Base-by-base conservation (phyloP, 1,140 invertebrate species). In the Riptortus pedestris region DNA sequence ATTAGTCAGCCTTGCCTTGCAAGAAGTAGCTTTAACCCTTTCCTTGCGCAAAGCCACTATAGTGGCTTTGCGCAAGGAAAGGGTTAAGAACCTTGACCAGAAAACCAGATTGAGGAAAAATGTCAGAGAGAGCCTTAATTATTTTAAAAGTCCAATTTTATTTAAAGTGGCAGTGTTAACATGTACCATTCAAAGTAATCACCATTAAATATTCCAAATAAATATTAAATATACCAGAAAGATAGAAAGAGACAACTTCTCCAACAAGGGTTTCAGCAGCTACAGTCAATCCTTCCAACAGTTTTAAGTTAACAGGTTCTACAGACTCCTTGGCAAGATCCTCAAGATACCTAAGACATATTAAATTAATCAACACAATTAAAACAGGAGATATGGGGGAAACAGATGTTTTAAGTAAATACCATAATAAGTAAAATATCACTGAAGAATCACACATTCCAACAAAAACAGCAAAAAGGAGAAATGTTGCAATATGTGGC, bases 361-460 rank as follows among this genome's bases (percentile, higher is more conserved):
- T 20, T 43, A n/a, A 27, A 31, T 61, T 60, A 62, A 26, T 24
- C 24, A 52, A 59, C n/a, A n/a, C n/a, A n/a, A n/a, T n/a, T n/a
- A n/a, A n/a, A n/a, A 63, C 18, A 22, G n/a, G n/a, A n/a, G n/a
- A n/a, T n/a, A n/a, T n/a, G n/a, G n/a, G n/a, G n/a, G 14, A 27
- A 12, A 31, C 26, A 16, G 18, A 11, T 47, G 60, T n/a, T n/a
- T n/a, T n/a, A n/a, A n/a, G n/a, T n/a, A n/a, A 73, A 77, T 75
- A 87, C 87, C 86, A 89, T 70, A 90, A 87, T 73, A 88, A 78
- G 69, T 85, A 89, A 69, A 87, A 89, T 33, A 88, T 83, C 18
- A 88, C 79, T 71, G 88, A 88, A 62, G 86, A 83, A 70, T 89
- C 87, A 33, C 87, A 76, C 14, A 86, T 83, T 7, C 87, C 87